These are phyloP conservation scores for Xenus cinereus DNA, from an alignment of 2,113 vertebrate genomes.

Conservation along the genomic window DNA sequence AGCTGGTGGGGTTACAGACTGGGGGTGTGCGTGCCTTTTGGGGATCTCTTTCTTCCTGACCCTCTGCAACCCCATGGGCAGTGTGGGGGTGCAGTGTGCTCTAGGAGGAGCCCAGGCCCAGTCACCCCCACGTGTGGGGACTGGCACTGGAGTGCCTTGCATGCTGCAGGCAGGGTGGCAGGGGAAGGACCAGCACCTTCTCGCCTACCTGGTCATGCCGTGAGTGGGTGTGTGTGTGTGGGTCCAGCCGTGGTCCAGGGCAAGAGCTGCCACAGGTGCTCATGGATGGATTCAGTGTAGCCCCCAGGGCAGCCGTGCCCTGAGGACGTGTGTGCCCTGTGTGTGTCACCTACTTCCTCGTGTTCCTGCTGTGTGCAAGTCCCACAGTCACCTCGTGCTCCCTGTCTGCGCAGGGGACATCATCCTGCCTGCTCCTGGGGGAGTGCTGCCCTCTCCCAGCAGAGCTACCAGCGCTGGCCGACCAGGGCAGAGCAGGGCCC, in stretches of 20 bases:
- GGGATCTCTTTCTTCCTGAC: neutral
- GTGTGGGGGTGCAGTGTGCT: accelerated
- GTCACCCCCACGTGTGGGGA: accelerated
- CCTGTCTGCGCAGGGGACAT: accelerated
- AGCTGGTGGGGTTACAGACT: neutral
- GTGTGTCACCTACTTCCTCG: neutral
- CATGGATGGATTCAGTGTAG: neutral
- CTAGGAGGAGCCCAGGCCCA: neutral
- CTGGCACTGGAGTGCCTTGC: neutral
- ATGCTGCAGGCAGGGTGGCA: neutral
- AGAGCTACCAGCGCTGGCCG: accelerated
- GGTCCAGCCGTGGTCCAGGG: neutral
- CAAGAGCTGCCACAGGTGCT: accelerated
- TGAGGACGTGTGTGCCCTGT: accelerated
- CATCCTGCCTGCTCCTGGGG: accelerated
- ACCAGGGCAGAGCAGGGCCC: neutral
- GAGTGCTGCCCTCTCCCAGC: neutral
- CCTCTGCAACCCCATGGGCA: neutral
- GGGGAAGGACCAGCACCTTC: neutral
- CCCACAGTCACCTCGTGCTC: neutral
- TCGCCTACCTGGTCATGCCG: accelerated
- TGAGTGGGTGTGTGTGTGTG: neutral
- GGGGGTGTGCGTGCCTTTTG: neutral
- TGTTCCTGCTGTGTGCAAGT: neutral
- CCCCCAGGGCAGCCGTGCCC: neutral